A percentile compares a stretch with the other conserved stretches of the same genome.
Conservation (phyloP, 2,888 invertebrate species). For the Drosophila engyochracea region DNA sequence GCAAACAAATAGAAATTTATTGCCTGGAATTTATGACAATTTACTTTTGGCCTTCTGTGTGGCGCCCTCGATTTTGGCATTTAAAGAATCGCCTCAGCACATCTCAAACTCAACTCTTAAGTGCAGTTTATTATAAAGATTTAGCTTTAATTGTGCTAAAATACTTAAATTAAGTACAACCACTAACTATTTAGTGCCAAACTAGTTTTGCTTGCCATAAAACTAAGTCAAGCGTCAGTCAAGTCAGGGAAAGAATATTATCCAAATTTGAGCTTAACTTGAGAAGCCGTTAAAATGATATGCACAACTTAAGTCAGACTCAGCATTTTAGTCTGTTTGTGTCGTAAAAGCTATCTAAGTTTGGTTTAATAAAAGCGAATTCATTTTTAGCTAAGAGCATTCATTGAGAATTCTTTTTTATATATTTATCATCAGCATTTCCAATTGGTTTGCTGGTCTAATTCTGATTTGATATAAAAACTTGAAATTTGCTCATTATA, state of each 20-base stretch:
- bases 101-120: conserved; percentile 6
- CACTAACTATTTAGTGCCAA: neutral
- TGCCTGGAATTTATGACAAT: conserved; percentile 83
- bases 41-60: conserved; percentile 47
- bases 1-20: conserved; percentile 83
- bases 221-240: neutral
- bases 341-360: neutral
- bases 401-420: too few species aligned
- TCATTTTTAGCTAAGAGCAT: too few species aligned
- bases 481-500: neutral
- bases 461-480: neutral
- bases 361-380: neutral
- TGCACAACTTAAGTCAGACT: neutral
- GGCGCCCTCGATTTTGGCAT: conserved; percentile 8
- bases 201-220: neutral
- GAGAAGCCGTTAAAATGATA: neutral
- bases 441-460: neutral
- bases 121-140: conserved; percentile 3
- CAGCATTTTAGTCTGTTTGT: neutral
- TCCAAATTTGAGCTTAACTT: neutral
- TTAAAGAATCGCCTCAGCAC: conserved; percentile 5
- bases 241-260: too few species aligned
- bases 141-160: neutral
- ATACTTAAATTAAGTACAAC: neutral
- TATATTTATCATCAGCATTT: neutral